phyloP scores from a whole-genome alignment of 2,888 invertebrate genomes.

The Andrena minutula region DNA sequence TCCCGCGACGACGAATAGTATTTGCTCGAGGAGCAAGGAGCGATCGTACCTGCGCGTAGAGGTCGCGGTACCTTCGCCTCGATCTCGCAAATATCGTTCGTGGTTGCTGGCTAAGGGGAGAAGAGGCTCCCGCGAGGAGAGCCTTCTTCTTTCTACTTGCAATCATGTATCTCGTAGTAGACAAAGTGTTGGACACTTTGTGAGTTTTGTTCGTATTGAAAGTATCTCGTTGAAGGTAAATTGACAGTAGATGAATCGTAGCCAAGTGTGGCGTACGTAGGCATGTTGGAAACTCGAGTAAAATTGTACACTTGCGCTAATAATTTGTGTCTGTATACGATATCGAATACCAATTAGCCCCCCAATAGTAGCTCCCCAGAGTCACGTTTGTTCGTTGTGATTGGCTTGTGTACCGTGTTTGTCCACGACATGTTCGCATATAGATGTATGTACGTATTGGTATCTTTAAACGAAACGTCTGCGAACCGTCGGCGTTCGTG shows the following conservation, averaged over 20 bases:
- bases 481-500: slow-evolving; percentile 41
- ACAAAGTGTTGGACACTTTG: slow-evolving; percentile 2
- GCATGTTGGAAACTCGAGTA: slow-evolving; percentile 41
- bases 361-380: slow-evolving; percentile 26
- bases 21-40: neutral
- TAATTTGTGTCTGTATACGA: slow-evolving; percentile 15
- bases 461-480: slow-evolving; percentile 15
- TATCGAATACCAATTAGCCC: slow-evolving; percentile 24
- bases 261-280: slow-evolving; percentile 36
- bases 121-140: slow-evolving; percentile 8
- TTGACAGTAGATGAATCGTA: slow-evolving; percentile 26
- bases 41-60: neutral
- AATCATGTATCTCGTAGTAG: slow-evolving; percentile 22
- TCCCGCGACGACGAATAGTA: slow-evolving; percentile 1
- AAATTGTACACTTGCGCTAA: slow-evolving; percentile 21
- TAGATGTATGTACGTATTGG: slow-evolving; percentile 42
- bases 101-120: slow-evolving; percentile 5
- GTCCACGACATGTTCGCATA: slow-evolving; percentile 57
- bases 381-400: slow-evolving; percentile 52
- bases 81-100: slow-evolving; percentile 13
- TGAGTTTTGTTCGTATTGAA: neutral
- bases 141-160: slow-evolving; percentile 2
- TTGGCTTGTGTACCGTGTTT: slow-evolving; percentile 59
- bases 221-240: slow-evolving; percentile 31
- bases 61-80: neutral